Base-by-base conservation (phyloP, 2,888 invertebrate genomes). In the Exocentrus adspersus region DNA sequence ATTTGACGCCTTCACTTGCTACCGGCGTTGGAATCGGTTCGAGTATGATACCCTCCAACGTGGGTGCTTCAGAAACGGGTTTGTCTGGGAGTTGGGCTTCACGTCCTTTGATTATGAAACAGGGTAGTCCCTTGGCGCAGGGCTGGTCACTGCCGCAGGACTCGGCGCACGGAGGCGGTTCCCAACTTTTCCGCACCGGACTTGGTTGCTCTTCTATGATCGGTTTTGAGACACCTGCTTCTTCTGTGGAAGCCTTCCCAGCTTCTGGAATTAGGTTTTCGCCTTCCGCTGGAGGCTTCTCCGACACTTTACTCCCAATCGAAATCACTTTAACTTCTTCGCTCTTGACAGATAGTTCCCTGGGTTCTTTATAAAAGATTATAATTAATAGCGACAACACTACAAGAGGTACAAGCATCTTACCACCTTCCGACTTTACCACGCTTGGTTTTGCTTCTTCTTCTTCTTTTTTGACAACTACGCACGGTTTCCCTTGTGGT, bases 81-180 rank as follows among this genome's bases (percentile, higher is more conserved):
- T 12, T n/a, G n/a, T 1, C 37, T 14, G n/a, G 12, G 6, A n/a
- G 37, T 12, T 37, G n/a, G 12, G 5, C 37, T 1, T n/a, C 37
- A 4, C 37, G 10, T 2, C 37, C 37, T 12, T 37, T 37, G n/a
- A 37, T 37, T n/a, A 37, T 37, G n/a, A n/a, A 37, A 12, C 37
- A 37, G 37, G 37, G 37, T 6, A 12, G 37, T 2, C 37, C 37
- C n/a, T n/a, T 37, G 37, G 50, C 53, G 45, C 62, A 62, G 2
- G 54, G 30, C 2, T 37, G n/a, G 16, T 62, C 65, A 12, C 37
- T 37, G 0, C 37, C 37, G 12, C 37, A 37, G 3, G 37, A 12
- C 14, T n/a, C 37, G 2, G 12, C 3, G 12, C 37, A 37, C 2
- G 12, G n/a, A 37, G 37, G 37, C 5, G 37, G 37, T 37, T 12